Conservation (phyloP, 2,888 invertebrate species). For the Seira sanloemensis region DNA sequence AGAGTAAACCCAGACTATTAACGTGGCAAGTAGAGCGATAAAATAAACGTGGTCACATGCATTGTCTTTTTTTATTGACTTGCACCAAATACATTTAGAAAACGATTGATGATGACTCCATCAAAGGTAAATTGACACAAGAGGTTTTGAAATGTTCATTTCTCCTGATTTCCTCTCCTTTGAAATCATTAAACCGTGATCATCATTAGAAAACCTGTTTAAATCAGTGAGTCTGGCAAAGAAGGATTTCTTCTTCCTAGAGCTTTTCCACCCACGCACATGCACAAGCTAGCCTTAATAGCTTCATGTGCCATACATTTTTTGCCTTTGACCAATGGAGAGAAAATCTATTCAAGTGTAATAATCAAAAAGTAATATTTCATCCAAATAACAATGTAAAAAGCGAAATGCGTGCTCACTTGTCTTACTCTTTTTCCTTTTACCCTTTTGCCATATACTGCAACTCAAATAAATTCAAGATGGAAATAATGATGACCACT, state of each 20-base stretch:
- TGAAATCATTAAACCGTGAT: background rate
- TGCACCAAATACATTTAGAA: background rate
- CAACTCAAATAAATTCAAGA: slow-evolving; percentile 30
- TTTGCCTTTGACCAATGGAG: background rate
- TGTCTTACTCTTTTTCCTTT: background rate
- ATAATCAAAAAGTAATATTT: slow-evolving; percentile 31
- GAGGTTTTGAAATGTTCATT: background rate
- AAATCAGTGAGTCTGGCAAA: no score
- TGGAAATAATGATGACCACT: slow-evolving; percentile 48
- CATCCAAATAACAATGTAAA: slow-evolving; percentile 11
- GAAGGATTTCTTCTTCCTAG: slow-evolving; percentile 4
- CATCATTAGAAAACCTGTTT: slow-evolving; percentile 17
- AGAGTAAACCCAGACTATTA: background rate
- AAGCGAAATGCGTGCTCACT: slow-evolving; percentile 12
- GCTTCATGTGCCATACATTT: background rate
- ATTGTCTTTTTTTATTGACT: background rate
- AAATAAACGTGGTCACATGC: background rate
- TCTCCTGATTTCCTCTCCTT: background rate
- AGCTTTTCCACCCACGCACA: background rate
- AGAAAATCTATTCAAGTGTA: slow-evolving; percentile 7
- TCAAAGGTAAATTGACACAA: slow-evolving; percentile 7
- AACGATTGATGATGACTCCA: background rate
- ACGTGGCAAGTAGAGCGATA: background rate
- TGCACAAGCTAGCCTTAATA: background rate
- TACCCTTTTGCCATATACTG: slow-evolving; percentile 27